Evolutionary conservation across 1,140 invertebrate genomes (phyloP).

Genomic region (Pseudomyrmex concolor): DNA sequence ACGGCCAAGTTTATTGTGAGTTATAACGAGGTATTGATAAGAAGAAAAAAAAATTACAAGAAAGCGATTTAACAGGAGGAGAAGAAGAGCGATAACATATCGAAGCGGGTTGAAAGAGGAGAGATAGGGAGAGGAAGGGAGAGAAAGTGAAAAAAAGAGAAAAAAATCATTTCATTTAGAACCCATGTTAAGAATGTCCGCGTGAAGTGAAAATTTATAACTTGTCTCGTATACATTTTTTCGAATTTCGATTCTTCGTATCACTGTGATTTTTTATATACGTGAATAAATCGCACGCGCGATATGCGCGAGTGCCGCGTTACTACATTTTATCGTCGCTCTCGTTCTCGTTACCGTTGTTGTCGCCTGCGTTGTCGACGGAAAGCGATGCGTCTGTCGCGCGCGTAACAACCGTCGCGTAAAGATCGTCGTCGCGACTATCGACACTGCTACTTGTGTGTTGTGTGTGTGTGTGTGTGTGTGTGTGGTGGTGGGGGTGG

Average conservation of each 20-base stretch:
- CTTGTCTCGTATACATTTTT: neutral
- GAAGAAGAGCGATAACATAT: conserved; percentile 10
- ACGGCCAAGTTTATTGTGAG: too few relatives aligned
- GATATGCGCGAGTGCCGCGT: conserved; percentile 27
- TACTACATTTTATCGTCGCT: neutral
- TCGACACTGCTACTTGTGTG: neutral
- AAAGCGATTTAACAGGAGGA: neutral
- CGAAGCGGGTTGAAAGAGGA: neutral
- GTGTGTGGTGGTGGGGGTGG: too few relatives aligned
- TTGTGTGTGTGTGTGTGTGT: too few relatives aligned
- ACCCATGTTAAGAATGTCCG: too few relatives aligned
- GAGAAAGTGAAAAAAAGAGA: too few relatives aligned
- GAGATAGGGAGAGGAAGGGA: too few relatives aligned
- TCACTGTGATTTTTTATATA: too few relatives aligned
- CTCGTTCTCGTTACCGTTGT: neutral
- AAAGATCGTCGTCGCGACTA: conserved; percentile 38
- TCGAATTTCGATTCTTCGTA: neutral
- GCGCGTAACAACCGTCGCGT: conserved; percentile 44
- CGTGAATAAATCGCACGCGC: neutral
- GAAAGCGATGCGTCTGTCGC: conserved; percentile 54
- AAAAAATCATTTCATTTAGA: too few relatives aligned
- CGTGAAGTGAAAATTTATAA: too few relatives aligned
- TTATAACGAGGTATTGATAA: neutral
- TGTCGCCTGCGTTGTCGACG: conserved; percentile 5
- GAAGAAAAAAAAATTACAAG: neutral